Percentiles rank a stretch among this genome's conserved stretches.
phyloP scores from a whole-genome alignment of 2,888 invertebrate genomes.

The Eilema depressum region DNA sequence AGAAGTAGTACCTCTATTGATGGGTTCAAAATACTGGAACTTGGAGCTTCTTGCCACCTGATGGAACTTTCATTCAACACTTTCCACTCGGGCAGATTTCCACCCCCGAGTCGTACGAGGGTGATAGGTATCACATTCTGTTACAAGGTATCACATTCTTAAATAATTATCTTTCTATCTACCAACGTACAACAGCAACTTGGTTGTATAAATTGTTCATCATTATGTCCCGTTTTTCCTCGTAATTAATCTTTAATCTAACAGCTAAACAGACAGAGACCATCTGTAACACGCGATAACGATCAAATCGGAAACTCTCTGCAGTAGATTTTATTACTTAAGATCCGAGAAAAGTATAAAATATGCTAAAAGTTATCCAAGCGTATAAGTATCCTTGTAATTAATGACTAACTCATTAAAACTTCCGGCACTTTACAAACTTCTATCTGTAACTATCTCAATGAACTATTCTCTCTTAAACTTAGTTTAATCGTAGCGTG shows the following conservation, averaged over 20 bases:
- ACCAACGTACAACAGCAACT: background rate
- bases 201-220: background rate
- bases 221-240: background rate
- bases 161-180: background rate
- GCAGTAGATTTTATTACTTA: constrained; percentile 13
- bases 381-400: constrained; percentile 11
- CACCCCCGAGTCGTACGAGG: background rate
- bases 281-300: constrained; percentile 6
- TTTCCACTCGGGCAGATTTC: too few relatives aligned
- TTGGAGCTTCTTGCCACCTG: background rate
- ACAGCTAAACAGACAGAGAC: background rate
- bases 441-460: background rate
- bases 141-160: background rate
- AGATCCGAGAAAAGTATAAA: constrained; percentile 21
- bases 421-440: constrained; percentile 20
- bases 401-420: constrained; percentile 28
- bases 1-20: background rate
- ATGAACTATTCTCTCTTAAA: constrained; percentile 1
- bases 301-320: background rate
- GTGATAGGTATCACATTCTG: background rate
- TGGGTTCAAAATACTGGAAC: too few relatives aligned
- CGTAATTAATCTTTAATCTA: background rate
- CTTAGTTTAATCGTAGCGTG: background rate
- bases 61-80: background rate
- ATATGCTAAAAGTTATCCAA: constrained; percentile 30